Evolutionary conservation across 2,888 invertebrate species (phyloP).

Genomic region (Stenodema calcarata): DNA sequence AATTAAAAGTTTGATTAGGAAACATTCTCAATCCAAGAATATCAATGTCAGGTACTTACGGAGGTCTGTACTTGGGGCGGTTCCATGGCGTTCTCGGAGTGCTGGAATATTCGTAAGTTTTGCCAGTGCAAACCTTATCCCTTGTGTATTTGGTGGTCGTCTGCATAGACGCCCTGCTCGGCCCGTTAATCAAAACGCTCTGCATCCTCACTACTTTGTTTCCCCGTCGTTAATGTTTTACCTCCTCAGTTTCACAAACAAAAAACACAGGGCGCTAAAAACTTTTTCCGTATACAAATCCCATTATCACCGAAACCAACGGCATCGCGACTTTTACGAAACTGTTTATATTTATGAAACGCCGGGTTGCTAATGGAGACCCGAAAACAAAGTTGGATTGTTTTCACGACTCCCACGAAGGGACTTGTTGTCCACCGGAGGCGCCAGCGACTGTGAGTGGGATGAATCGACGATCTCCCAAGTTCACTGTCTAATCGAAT

Average conservation of each 20-base stretch:
- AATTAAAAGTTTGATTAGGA: too few relatives aligned
- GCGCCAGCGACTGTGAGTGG: not conserved
- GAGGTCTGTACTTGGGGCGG: constrained; percentile 37
- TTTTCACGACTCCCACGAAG: not conserved
- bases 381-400: constrained; percentile 1
- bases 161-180: not conserved
- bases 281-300: not conserved
- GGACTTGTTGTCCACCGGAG: not conserved
- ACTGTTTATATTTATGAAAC: constrained; percentile 21
- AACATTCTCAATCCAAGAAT: too few relatives aligned
- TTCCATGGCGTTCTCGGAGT: constrained; percentile 37
- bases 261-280: not conserved
- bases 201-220: constrained; percentile 15
- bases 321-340: not conserved
- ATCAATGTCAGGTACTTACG: constrained; percentile 38
- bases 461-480: not conserved
- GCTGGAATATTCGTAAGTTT: constrained; percentile 45
- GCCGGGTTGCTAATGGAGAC: constrained; percentile 33
- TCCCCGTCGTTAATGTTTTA: not conserved
- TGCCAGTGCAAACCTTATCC: constrained; percentile 34
- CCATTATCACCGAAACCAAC: not conserved
- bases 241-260: not conserved
- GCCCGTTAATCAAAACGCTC: constrained; percentile 35
- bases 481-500: not conserved
- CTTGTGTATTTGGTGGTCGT: constrained; percentile 39